Evolutionary conservation across 2,888 invertebrate genomes (phyloP).

Genomic region (Neoaliturus tenellus): DNA sequence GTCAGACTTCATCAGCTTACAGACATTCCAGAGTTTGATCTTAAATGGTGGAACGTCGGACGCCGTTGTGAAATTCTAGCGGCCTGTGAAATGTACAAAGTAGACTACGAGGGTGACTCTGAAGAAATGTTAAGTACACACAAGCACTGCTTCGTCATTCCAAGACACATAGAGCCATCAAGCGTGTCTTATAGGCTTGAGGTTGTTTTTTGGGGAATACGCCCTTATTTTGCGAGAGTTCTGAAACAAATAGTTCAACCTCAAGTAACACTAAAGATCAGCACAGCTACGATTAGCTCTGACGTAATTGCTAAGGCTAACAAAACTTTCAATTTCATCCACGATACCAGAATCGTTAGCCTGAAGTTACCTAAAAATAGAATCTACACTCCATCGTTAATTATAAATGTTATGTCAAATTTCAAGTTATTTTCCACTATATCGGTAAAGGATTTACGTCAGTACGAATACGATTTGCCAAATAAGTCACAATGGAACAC

Average conservation of each 20-base stretch:
- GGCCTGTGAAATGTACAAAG: slow-evolving; percentile 14
- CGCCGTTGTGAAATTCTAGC: background rate
- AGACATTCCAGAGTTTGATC: background rate
- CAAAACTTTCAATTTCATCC: slow-evolving; percentile 75
- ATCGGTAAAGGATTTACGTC: background rate
- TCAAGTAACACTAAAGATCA: slow-evolving; percentile 71
- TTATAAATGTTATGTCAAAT: background rate
- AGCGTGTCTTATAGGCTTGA: slow-evolving; percentile 73
- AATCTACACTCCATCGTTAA: background rate
- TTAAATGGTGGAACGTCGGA: background rate
- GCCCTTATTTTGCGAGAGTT: slow-evolving; percentile 71
- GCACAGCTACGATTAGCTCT: slow-evolving; percentile 72
- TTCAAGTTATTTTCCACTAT: background rate
- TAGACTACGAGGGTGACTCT: background rate
- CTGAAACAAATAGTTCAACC: slow-evolving; percentile 71
- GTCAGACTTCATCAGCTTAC: background rate
- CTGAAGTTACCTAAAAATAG: background rate
- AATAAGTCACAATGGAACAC: slow-evolving; percentile 1
- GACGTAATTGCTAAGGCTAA: slow-evolving; percentile 72
- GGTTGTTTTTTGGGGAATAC: slow-evolving; percentile 78
- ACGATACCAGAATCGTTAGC: slow-evolving; percentile 66
- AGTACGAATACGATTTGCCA: background rate
- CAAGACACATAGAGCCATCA: background rate
- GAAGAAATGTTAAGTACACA: background rate
- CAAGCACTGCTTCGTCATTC: slow-evolving; percentile 1